Conservation (phyloP, 1,140 invertebrate genomes). For the Diorhabda sublineata region DNA sequence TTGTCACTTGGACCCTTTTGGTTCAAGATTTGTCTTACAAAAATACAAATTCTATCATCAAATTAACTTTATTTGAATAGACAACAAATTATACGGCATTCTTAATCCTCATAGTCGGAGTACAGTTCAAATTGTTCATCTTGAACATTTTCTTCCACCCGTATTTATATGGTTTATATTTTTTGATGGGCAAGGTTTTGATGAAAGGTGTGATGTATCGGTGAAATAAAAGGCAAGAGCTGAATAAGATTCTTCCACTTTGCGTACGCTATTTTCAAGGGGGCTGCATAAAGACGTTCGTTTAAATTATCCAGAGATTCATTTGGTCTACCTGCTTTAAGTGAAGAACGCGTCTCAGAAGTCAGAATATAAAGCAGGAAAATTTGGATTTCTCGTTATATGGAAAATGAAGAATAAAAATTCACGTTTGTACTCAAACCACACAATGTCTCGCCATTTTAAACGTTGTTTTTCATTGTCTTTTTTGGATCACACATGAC, state of each 20-base stretch:
- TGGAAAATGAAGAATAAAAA: background rate
- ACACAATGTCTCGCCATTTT: slow-evolving; percentile 13
- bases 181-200: slow-evolving; percentile 6
- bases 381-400: background rate
- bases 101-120: slow-evolving; percentile 9
- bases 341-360: slow-evolving; percentile 14
- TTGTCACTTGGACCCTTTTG: background rate
- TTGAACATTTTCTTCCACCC: slow-evolving; percentile 9
- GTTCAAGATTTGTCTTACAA: background rate
- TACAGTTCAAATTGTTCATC: slow-evolving; percentile 6
- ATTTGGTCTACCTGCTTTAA: slow-evolving; percentile 17
- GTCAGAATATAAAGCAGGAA: background rate
- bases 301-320: slow-evolving; percentile 13
- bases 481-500: slow-evolving; percentile 12
- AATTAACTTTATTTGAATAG: slow-evolving; percentile 10
- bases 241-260: slow-evolving; percentile 13
- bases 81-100: background rate
- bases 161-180: background rate
- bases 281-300: background rate
- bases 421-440: slow-evolving; percentile 13
- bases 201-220: background rate
- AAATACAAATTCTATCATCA: background rate
- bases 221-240: slow-evolving; percentile 6
- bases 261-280: slow-evolving; percentile 2
- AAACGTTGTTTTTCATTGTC: slow-evolving; percentile 1